A percentile compares a stretch with the other conserved stretches of the same genome.
Evolutionary conservation across 2,113 vertebrate genomes (phyloP).

Genomic region (Malurus alboscapulatus): DNA sequence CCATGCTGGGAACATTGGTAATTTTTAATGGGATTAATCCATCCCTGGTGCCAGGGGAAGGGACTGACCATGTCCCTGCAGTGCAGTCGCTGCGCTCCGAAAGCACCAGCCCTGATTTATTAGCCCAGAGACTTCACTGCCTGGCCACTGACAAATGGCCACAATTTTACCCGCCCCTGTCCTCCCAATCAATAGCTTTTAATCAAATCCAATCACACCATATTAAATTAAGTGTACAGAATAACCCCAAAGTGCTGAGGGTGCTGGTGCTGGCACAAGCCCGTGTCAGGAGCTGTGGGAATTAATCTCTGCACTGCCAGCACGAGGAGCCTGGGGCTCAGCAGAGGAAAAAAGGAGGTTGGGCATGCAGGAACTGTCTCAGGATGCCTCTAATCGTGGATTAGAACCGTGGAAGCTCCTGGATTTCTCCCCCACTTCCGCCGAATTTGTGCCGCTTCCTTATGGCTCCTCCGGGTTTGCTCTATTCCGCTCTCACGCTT

Average conservation of each 20-base stretch:
- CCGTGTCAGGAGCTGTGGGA: background rate
- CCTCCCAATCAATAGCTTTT: conserved; percentile 67
- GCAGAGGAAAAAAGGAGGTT: background rate
- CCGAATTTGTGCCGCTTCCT: background rate
- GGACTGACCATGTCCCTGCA: background rate
- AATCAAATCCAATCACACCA: conserved; percentile 67
- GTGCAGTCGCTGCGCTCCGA: background rate
- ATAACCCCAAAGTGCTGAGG: background rate
- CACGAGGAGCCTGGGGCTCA: accelerated
- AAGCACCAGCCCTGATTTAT: conserved; percentile 46
- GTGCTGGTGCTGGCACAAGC: background rate
- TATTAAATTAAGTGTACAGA: conserved; percentile 67
- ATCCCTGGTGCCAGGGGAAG: conserved; percentile 25
- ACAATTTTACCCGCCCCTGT: conserved; percentile 45
- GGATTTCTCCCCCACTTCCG: background rate
- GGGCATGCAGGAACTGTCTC: background rate
- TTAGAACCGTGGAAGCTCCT: background rate
- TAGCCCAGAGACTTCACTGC: conserved; percentile 47
- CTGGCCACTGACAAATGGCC: conserved; percentile 64
- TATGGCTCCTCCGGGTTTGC: conserved; percentile 3
- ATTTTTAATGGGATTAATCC: conserved; percentile 33
- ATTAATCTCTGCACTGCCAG: background rate
- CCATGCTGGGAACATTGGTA: background rate
- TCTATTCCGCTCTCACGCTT: background rate
- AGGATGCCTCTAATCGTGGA: background rate